Percentiles rank a stretch among this genome's conserved stretches.
Evolutionary conservation across 2,113 vertebrate species (phyloP).

Genomic region (Boleophthalmus pectinirostris): DNA sequence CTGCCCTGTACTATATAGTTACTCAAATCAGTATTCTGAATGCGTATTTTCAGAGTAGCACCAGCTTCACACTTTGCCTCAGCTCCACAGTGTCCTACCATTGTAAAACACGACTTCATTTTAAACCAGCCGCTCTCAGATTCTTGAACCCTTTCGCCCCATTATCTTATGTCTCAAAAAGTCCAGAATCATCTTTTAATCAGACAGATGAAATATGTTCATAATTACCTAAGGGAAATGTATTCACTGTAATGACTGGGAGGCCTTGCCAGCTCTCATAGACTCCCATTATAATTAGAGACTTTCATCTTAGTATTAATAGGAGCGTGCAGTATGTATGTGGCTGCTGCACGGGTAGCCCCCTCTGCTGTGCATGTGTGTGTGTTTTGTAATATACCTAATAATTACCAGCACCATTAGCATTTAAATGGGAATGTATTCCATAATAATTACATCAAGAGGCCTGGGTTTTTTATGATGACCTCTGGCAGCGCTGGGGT

Average conservation of each 20-base stretch:
- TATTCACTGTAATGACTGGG: conserved; percentile 59
- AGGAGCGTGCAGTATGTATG: conserved; percentile 27
- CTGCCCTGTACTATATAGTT: no score
- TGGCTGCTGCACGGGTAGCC: conserved; percentile 14
- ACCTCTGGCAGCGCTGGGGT: conserved; percentile 47
- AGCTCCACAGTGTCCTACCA: not conserved
- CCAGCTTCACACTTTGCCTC: no score
- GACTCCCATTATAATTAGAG: conserved; percentile 60
- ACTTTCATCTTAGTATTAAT: conserved; percentile 62
- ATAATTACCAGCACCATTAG: conserved; percentile 57
- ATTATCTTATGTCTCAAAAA: conserved; percentile 40
- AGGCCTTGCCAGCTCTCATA: conserved; percentile 53
- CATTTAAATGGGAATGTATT: conserved; percentile 63
- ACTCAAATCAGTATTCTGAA: no score
- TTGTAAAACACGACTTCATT: not conserved
- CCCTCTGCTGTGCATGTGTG: conserved; percentile 8
- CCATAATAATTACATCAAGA: conserved; percentile 59
- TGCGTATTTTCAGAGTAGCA: no score
- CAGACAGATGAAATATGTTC: conserved; percentile 60
- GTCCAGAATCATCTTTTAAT: conserved; percentile 63
- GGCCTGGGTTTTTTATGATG: conserved; percentile 42
- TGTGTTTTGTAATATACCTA: conserved; percentile 43
- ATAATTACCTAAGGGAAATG: conserved; percentile 68
- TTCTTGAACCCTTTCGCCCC: conserved; percentile 19
- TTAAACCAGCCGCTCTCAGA: conserved; percentile 21